Evolutionary conservation across 2,888 invertebrate species (phyloP), one percentile per base, ranked within the genome.

Genomic region (Archaeoteleia sp.): DNA sequence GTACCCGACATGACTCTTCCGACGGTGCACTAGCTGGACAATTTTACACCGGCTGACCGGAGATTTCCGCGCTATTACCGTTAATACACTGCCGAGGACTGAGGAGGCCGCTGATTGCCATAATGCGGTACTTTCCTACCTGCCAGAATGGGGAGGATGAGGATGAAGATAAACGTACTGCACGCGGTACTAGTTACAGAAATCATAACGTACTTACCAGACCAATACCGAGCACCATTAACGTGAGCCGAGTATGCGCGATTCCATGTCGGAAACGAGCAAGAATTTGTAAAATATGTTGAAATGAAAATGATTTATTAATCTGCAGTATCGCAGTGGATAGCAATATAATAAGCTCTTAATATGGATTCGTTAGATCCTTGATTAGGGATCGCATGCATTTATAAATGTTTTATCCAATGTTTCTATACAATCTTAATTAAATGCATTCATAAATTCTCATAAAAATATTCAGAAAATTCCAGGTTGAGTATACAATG

Each of bases 11-110:
- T n/a, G n/a, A n/a, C n/a, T n/a, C n/a, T n/a, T n/a, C n/a, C n/a
- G n/a, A n/a, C n/a, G n/a, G n/a, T n/a, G n/a, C n/a, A n/a, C n/a
- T n/a, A n/a, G n/a, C n/a, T n/a, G 48, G 49, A 65, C 34, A 40
- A 42, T 48, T 46, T 43, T 23, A 53, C 65, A 25, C 27, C 51
- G 57, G 49, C 49, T 40, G 71, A 43, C 40, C 42, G 62, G 70
- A 74, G 68, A 74, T 78, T 75, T 78, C 76, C 71, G 62, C 55
- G 71, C 76, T 67, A 81, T 81, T 81, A 81, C 75, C 74, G 80
- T 80, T 81, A 79, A 81, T 80, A 73, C 74, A 77, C 71, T 76
- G 74, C 54, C 53, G 58, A 48, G 43, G 62, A 48, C 58, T 60
- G 63, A 70, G 65, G 30, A 13, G 58, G 53, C 43, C 51, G 54